Percentiles rank a stretch among this genome's conserved stretches.
Evolutionary conservation across 2,797 vertebrate species (phyloP).

Genomic region (Diglossa cyanea): DNA sequence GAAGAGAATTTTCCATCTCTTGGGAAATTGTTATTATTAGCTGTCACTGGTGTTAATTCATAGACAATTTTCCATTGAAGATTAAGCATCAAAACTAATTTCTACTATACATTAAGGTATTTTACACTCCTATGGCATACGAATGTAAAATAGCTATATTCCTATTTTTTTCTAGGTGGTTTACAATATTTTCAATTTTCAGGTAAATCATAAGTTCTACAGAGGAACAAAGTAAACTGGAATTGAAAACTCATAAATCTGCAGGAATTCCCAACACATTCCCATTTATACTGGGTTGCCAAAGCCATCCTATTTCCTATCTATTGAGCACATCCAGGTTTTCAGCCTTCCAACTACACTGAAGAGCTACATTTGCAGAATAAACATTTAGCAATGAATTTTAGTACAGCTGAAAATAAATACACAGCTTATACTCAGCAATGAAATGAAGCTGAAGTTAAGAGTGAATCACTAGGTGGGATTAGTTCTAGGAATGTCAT

Average conservation of each 20-base stretch:
- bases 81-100: neutral
- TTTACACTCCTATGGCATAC: neutral
- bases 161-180: neutral
- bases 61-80: neutral
- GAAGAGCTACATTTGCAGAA: constrained; percentile 1
- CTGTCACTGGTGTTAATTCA: neutral
- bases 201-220: neutral
- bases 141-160: neutral
- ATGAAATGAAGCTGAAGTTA: constrained; percentile 30
- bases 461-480: neutral
- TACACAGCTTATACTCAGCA: neutral
- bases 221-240: neutral
- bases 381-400: constrained; percentile 4
- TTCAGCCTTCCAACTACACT: constrained; percentile 8
- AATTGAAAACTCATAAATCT: neutral
- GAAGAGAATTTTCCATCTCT: neutral
- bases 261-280: neutral
- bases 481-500: constrained; percentile 27
- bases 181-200: neutral
- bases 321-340: neutral
- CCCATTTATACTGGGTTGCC: neutral
- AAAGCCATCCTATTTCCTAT: neutral
- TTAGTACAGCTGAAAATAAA: constrained; percentile 16
- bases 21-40: neutral
- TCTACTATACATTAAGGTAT: neutral